Base-by-base conservation (phyloP, 1,140 invertebrate species). In the Trichomalopsis sarcophagae region DNA sequence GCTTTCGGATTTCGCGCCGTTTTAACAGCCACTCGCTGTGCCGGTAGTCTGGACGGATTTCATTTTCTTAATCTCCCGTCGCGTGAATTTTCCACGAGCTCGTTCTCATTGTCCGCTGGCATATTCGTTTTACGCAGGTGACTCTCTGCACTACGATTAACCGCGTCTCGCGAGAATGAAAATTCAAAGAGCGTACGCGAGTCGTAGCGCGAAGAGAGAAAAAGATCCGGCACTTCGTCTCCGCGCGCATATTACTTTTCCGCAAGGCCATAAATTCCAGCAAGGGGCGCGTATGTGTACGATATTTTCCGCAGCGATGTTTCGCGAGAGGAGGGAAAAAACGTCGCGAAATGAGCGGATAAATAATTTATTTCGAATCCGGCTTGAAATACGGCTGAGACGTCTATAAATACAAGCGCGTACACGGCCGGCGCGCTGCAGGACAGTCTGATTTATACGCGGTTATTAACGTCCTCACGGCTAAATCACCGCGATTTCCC, bases 361-460 rank as follows among this genome's bases (percentile, higher is more conserved):
- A 76, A 82, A 76, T 68, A 44, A 82, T 82, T 76, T 44, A 82
- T 76, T 44, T 76, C 33, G 30, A 76, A 76, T 82, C 27, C 30
- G 2, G 27, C 10, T 66, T 66, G 73, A 82, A 76, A 75, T 76
- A 76, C 50, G 21, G 11, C 44, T 75, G 23, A 71, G 30, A 44
- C 44, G 50, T 81, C 80, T 33, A 82, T 82, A 82, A 82, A 82
- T 74, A 82, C 55, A 62, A 62, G 21, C 17, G 21, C 55, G 55
- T 44, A 36, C 17, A 55, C 17, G 50, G 13, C 4, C 17, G 14
- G 55, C 17, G 55, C 21, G 2, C n/a, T 27, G 33, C 7, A 6
- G 69, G 69, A 71, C 27, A 33, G 69, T 13, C 30, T 71, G 69
- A 33, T 71, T 62, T 62, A 71, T 71, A 33, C 69, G 13, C 11